Evolutionary conservation across 2,113 vertebrate species (phyloP), one percentile per base, ranked within the genome.

Genomic region (Pseudois nayaur): DNA sequence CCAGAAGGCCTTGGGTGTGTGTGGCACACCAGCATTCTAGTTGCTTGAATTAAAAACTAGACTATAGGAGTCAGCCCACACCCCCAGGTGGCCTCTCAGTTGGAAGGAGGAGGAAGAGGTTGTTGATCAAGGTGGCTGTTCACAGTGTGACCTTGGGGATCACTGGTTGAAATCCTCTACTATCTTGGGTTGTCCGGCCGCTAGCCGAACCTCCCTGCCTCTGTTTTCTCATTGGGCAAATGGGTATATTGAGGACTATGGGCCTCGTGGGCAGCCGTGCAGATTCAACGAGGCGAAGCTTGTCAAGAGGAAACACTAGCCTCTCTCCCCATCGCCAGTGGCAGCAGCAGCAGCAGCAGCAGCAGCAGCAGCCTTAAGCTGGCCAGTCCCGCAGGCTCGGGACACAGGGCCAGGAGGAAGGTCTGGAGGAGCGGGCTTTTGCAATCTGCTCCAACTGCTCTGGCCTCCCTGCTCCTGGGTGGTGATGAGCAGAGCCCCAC

Each of bases 281-380:
- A 59, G 83, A 45, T 71, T 48, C 33, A 40, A 11, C 0, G 1
- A 84, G 91, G 52, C 8, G 1, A 14, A n/a, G 43, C 0, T 1
- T 84, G 85, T 25, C 55, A 59, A 19, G 9, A 2, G 3, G 23
- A 31, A 60, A 9, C 2, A 2, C 29, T 23, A 12, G 45, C 33
- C 16, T 27, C 29, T 43, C 36, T 19, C 48, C 8, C 13, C 5
- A 1, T 6, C 0, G 0, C 5, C 33, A 82, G 50, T 19, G n/a
- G 27, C 27, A 29, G 71, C 16, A 21, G 57, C 57, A 59, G 25
- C 55, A 29, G 71, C 16, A 21, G 57, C 57, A 59, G 25, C 55
- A 57, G 25, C 55, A 12, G 50, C 29, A 9, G 43, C 23, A 1
- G 76, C 45, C n/a, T 11, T 8, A 31, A 81, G 16, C 50, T 16